Conservation (phyloP, 2,113 vertebrate genomes). For the Megaceryle maxima region DNA sequence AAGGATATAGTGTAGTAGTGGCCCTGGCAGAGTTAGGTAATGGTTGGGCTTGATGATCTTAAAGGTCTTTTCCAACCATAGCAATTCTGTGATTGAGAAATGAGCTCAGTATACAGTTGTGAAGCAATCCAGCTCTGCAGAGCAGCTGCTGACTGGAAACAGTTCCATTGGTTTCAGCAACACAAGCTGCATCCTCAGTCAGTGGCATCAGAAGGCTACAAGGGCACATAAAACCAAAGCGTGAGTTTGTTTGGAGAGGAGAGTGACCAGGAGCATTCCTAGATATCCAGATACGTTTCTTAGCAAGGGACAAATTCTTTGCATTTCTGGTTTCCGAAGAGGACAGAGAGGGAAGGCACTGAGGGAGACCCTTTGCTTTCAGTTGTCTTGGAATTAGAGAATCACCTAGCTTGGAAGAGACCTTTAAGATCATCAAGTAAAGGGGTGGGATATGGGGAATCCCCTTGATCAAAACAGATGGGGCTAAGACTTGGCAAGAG, state of each 20-base stretch:
- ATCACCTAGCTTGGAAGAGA: no score
- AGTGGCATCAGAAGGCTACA: neutral
- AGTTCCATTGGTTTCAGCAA: neutral
- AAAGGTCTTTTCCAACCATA: no score
- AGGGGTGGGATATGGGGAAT: accelerated
- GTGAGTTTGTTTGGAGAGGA: neutral
- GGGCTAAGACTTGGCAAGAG: neutral
- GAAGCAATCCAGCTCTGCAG: neutral
- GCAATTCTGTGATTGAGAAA: neutral
- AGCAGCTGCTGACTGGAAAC: neutral
- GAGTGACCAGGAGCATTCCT: neutral
- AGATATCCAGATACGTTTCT: neutral
- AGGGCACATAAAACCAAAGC: neutral
- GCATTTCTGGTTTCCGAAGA: neutral
- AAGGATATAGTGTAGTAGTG: no score
- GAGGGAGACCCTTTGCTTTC: neutral
- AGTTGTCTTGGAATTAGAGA: neutral
- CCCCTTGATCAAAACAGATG: neutral
- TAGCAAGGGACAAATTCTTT: neutral
- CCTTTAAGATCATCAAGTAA: no score
- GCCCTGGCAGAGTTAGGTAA: no score
- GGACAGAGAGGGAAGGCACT: neutral
- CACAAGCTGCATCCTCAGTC: neutral
- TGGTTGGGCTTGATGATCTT: no score
- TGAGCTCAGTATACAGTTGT: neutral